Conservation (phyloP, 2,113 vertebrate genomes). For the Todiramphus chloris region DNA sequence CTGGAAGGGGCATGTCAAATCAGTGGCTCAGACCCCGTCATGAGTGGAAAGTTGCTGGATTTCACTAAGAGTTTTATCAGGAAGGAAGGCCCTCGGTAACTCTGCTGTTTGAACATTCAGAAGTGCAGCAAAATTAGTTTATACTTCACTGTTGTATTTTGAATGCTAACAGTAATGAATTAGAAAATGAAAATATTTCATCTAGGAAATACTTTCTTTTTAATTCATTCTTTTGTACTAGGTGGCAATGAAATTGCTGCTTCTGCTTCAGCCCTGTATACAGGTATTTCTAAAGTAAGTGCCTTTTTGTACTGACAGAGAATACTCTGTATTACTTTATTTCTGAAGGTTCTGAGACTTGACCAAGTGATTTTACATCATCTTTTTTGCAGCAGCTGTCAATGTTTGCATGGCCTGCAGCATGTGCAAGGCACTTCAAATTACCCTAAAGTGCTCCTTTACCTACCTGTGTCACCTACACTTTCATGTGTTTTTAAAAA, state of each 20-base stretch:
- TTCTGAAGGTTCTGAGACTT: background rate
- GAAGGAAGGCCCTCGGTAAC: background rate
- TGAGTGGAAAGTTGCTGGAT: background rate
- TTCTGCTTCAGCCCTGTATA: constrained; percentile 34
- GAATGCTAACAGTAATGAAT: background rate
- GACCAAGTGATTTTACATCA: background rate
- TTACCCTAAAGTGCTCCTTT: background rate
- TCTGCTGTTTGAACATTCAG: background rate
- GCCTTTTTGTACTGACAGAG: background rate
- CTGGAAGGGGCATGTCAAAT: background rate
- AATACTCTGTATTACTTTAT: background rate
- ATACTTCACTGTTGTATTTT: background rate
- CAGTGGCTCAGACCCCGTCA: background rate
- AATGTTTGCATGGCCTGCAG: background rate
- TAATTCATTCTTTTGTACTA: constrained; percentile 45
- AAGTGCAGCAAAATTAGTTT: background rate
- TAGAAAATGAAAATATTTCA: background rate
- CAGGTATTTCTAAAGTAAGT: constrained; percentile 73
- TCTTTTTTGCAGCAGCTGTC: background rate
- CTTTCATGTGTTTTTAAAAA: background rate
- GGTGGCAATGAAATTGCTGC: constrained; percentile 29
- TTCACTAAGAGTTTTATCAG: background rate
- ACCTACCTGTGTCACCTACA: background rate
- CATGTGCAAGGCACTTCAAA: background rate
- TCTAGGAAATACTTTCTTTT: background rate